A percentile compares a stretch with the other conserved stretches of the same genome.
Conservation (phyloP, 2,113 vertebrate species). For the Cephalopterus ornatus region DNA sequence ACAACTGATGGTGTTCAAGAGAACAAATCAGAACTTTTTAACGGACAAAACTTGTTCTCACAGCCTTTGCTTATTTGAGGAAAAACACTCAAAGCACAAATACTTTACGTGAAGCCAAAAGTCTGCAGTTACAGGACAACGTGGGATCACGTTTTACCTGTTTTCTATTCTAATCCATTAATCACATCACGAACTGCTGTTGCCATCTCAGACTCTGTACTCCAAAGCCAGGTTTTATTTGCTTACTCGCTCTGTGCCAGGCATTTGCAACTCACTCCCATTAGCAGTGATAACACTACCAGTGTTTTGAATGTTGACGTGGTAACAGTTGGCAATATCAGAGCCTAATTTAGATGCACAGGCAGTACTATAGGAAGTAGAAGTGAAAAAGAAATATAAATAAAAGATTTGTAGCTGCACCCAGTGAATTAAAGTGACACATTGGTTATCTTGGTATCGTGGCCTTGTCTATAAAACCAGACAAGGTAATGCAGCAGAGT, state of each 20-base stretch:
- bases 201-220: neutral
- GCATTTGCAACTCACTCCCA: neutral
- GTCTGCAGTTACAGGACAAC: neutral
- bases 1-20: neutral
- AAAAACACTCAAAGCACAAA: accelerated
- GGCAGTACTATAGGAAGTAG: neutral
- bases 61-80: neutral
- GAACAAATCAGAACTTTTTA: neutral
- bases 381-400: neutral
- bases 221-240: neutral
- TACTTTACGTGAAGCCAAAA: neutral
- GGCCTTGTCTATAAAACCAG: neutral
- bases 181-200: neutral
- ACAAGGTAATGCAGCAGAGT: neutral
- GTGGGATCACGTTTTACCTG: neutral
- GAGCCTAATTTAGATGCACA: neutral
- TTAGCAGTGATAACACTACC: neutral
- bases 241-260: neutral
- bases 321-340: neutral
- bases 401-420: neutral
- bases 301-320: neutral
- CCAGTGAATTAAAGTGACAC: neutral
- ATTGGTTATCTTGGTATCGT: accelerated
- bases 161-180: neutral
- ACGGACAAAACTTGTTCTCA: neutral